phyloP scores from a whole-genome alignment of 2,113 vertebrate genomes.

The Mellivora capensis region DNA sequence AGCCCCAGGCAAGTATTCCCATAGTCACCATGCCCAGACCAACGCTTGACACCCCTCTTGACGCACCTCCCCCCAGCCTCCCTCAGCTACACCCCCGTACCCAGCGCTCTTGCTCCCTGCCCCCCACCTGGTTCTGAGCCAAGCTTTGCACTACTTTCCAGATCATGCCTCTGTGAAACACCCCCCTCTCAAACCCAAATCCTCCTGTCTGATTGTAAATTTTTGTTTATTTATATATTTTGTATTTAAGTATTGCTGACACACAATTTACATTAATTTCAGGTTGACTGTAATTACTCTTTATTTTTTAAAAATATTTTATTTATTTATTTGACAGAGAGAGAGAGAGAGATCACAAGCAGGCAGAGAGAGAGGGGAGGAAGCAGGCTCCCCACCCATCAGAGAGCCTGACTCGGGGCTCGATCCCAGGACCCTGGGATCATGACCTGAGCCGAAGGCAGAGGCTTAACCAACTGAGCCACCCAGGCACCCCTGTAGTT shows the following conservation, averaged over 20 bases:
- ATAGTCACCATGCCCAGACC: background rate
- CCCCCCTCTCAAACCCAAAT: background rate
- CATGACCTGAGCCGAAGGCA: no score
- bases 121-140: no score
- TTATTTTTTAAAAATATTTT: no score
- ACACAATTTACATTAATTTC: background rate
- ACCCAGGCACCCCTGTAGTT: background rate
- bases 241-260: background rate
- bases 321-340: no score
- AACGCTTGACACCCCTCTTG: background rate
- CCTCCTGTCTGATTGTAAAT: background rate
- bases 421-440: no score
- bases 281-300: background rate
- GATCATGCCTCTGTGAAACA: background rate
- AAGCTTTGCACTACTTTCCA: background rate
- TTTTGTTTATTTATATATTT: background rate
- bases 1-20: background rate
- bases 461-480: no score
- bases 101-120: background rate
- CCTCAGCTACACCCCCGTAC: background rate
- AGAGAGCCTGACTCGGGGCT: no score
- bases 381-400: no score
- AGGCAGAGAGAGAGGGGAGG: no score
- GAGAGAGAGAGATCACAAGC: no score
- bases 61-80: no score